Evolutionary conservation across 2,888 invertebrate species (phyloP).

Genomic region (Nysson spinosus): DNA sequence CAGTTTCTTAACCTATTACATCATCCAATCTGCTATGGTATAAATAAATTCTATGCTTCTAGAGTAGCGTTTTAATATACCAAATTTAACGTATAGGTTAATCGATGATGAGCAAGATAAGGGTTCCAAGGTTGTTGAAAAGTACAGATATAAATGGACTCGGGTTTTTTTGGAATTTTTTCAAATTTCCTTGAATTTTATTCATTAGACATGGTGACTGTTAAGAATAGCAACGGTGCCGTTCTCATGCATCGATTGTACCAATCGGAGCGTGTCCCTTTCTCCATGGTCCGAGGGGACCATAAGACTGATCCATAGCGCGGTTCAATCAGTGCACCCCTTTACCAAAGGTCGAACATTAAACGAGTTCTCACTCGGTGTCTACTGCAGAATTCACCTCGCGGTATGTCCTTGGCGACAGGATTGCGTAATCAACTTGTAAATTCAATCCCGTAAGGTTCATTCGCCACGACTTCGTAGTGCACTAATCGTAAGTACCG

Average conservation of each 20-base stretch:
- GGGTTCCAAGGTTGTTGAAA: too few relatives aligned
- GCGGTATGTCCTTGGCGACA: slow-evolving; percentile 22
- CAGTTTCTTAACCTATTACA: too few relatives aligned
- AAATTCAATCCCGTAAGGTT: neutral
- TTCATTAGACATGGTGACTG: neutral
- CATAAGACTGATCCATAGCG: slow-evolving; percentile 16
- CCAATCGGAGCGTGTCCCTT: slow-evolving; percentile 39
- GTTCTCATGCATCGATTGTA: slow-evolving; percentile 28
- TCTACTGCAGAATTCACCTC: slow-evolving; percentile 8
- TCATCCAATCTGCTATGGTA: too few relatives aligned
- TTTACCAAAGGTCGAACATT: slow-evolving; percentile 10
- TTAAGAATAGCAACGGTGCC: neutral
- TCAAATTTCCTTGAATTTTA: too few relatives aligned
- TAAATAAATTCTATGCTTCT: too few relatives aligned
- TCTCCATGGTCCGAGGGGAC: slow-evolving; percentile 13
- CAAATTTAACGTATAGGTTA: too few relatives aligned
- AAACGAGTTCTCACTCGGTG: slow-evolving; percentile 1
- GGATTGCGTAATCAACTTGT: slow-evolving; percentile 1
- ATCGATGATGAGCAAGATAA: too few relatives aligned
- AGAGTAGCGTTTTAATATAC: too few relatives aligned
- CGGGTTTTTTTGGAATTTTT: too few relatives aligned
- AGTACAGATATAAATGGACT: too few relatives aligned
- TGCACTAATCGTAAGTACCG: neutral
- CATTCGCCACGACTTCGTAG: neutral
- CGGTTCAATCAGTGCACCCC: slow-evolving; percentile 1